Percentiles rank a stretch among this genome's conserved stretches.
These are phyloP conservation scores for Tyrannus savana DNA, from an alignment of 2,113 vertebrate genomes.

Conservation along the genomic window DNA sequence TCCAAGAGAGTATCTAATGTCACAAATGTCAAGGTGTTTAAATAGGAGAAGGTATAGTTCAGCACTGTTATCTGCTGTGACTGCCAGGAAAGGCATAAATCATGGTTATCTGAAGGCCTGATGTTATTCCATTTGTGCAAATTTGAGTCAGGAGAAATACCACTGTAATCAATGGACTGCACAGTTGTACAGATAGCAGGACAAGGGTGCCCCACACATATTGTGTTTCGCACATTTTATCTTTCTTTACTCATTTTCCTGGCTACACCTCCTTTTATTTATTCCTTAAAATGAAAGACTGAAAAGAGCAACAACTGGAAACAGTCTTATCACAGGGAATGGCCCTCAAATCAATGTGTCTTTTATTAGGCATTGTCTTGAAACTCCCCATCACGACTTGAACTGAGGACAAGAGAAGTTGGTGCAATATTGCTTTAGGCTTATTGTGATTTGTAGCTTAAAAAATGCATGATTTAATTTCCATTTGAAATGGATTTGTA, in stretches of 20 bases:
- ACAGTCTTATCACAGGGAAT: not conserved
- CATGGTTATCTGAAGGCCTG: not conserved
- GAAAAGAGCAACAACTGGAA: not conserved
- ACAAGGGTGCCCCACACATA: not conserved
- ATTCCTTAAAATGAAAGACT: not conserved
- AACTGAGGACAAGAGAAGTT: not conserved
- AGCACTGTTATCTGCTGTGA: not conserved
- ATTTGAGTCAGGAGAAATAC: not conserved
- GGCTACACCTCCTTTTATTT: not conserved
- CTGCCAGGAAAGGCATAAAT: not conserved
- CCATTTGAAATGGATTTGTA: not conserved
- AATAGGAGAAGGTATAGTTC: not conserved
- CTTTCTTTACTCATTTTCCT: not conserved
- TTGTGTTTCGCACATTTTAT: not conserved
- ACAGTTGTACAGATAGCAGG: not conserved
- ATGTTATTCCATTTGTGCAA: slow-evolving; percentile 3
- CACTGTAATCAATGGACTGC: not conserved
- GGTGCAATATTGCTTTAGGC: not conserved
- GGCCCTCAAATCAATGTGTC: not conserved
- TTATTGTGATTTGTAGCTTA: not conserved
- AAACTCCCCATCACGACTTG: not conserved
- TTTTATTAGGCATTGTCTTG: not conserved
- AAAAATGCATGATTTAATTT: not conserved
- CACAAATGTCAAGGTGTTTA: not conserved
- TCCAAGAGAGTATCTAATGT: not conserved